Evolutionary conservation across 92 coral and sea anemone genomes (phyloP).

Genomic region (Porites divaricata): DNA sequence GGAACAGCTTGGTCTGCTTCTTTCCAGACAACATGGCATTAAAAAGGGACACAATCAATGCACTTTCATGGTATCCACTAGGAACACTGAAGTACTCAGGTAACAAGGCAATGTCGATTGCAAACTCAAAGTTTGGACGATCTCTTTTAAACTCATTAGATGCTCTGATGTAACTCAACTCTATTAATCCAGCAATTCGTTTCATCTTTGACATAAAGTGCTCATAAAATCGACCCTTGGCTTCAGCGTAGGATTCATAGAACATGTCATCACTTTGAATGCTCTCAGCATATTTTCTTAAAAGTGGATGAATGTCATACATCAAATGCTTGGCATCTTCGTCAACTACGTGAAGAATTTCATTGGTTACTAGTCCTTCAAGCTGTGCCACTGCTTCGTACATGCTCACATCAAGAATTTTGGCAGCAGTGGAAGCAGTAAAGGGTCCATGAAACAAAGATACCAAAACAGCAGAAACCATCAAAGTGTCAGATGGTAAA

Average conservation of each 20-base stretch:
- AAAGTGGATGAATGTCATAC: constrained; percentile 76
- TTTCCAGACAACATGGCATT: constrained; percentile 55
- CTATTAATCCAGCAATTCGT: constrained; percentile 49
- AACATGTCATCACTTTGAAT: constrained; percentile 25
- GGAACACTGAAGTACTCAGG: constrained; percentile 49
- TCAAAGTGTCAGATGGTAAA: constrained; percentile 51
- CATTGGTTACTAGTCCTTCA: constrained; percentile 49
- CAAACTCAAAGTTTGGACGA: constrained; percentile 64
- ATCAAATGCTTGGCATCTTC: constrained; percentile 41
- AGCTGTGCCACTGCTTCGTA: constrained; percentile 49
- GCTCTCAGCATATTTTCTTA: constrained; percentile 57
- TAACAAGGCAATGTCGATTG: constrained; percentile 62
- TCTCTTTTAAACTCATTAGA: constrained; percentile 40
- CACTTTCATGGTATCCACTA: constrained; percentile 52
- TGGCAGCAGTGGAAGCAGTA: constrained; percentile 59
- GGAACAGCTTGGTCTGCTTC: constrained; percentile 54
- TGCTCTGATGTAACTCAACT: constrained; percentile 58
- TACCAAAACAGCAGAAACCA: constrained; percentile 64
- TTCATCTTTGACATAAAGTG: constrained; percentile 61
- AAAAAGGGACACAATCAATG: constrained; percentile 62
- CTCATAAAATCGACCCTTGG: constrained; percentile 55
- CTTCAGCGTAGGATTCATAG: constrained; percentile 34
- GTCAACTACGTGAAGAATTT: constrained; percentile 41
- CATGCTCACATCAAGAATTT: constrained; percentile 37
- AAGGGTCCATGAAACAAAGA: constrained; percentile 72